Percentiles rank a stretch among this genome's conserved stretches.
phyloP scores from a whole-genome alignment of 2,888 invertebrate genomes.

The Thumatha senex region DNA sequence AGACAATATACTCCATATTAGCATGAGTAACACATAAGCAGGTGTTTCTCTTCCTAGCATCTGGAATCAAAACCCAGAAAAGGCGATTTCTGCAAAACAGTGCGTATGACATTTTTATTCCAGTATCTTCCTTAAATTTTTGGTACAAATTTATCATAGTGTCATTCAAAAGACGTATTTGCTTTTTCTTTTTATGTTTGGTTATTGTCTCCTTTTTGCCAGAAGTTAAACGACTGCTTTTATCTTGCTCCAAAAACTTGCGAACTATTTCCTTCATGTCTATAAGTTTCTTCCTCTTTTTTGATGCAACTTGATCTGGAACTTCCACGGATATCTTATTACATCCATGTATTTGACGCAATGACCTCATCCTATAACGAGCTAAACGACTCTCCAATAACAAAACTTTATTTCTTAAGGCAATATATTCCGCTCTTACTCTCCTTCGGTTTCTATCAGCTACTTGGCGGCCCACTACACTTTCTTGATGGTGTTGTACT shows the following conservation, averaged over 20 bases:
- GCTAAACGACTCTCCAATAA: too few species aligned
- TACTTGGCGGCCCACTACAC: too few species aligned
- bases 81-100: conserved; percentile 17
- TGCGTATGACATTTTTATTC: conserved; percentile 15
- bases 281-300: too few species aligned
- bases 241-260: conserved; percentile 14
- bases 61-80: conserved; percentile 21
- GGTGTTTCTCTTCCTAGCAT: conserved; percentile 15
- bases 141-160: conserved; percentile 15
- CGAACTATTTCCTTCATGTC: too few species aligned
- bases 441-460: too few species aligned
- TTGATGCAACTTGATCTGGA: too few species aligned
- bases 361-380: too few species aligned
- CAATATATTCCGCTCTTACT: too few species aligned
- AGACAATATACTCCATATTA: conserved; percentile 9
- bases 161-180: conserved; percentile 17
- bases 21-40: conserved; percentile 14
- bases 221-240: conserved; percentile 16
- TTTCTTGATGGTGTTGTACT: too few species aligned
- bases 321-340: too few species aligned
- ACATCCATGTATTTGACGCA: too few species aligned
- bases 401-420: too few species aligned
- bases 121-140: conserved; percentile 9
- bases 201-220: conserved; percentile 25
- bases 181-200: conserved; percentile 13